Percentiles rank a stretch among this genome's conserved stretches.
Evolutionary conservation across 2,797 vertebrate species (phyloP).

Genomic region (Sebastes hopkinsi): DNA sequence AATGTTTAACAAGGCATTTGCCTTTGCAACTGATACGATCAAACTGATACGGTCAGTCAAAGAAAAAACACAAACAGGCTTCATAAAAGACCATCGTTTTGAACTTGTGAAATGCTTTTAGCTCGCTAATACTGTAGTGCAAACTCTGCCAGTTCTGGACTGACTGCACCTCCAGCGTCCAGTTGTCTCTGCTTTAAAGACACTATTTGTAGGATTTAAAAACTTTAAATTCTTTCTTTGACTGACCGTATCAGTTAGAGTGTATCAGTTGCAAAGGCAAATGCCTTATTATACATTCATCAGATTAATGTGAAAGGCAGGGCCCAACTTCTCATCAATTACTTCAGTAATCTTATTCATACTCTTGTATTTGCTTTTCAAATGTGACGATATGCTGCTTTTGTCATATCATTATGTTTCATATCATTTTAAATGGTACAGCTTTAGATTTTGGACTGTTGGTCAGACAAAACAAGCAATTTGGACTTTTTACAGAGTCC

Average conservation of each 20-base stretch:
- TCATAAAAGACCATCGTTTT: neutral
- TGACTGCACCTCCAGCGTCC: neutral
- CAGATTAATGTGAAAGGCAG: constrained; percentile 16
- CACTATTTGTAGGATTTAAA: neutral
- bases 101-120: neutral
- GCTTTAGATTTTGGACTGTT: neutral
- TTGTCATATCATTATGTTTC: neutral
- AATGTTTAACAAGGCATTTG: constrained; percentile 4
- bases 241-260: too few species aligned
- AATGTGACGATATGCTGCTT: neutral
- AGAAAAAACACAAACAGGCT: neutral
- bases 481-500: neutral
- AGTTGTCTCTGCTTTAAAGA: neutral
- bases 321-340: neutral
- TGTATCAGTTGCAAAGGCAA: neutral
- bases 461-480: neutral
- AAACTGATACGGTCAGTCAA: too few species aligned
- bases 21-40: too few species aligned
- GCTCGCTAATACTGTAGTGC: neutral
- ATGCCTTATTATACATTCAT: constrained; percentile 15
- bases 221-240: too few species aligned
- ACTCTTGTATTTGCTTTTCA: neutral
- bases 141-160: neutral
- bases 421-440: neutral
- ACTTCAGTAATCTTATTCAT: neutral